Evolutionary conservation across 2,113 vertebrate species (phyloP).

Genomic region (Scopus umbretta): DNA sequence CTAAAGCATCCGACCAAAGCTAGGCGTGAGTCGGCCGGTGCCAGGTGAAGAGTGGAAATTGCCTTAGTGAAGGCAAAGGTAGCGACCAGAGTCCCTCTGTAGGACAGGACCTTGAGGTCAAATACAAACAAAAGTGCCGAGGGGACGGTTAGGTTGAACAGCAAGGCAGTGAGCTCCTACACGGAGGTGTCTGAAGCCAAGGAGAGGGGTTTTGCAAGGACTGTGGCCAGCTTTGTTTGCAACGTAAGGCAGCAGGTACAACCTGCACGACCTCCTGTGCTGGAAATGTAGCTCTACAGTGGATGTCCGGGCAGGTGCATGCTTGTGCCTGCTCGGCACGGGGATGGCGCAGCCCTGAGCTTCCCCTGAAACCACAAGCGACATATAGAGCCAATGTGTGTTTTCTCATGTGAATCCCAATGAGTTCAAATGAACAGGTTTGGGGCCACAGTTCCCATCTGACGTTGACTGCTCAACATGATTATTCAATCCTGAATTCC

Average conservation of each 20-base stretch:
- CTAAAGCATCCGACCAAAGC: neutral
- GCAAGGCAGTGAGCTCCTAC: neutral
- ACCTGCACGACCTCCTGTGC: rapidly evolving
- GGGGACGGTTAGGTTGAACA: neutral
- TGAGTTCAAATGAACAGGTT: neutral
- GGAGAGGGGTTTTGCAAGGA: neutral
- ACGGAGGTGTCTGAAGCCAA: neutral
- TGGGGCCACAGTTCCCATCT: neutral
- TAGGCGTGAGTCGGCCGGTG: rapidly evolving
- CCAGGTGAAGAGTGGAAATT: neutral
- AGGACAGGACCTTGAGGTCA: neutral
- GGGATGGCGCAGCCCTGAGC: neutral
- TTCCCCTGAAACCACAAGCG: neutral
- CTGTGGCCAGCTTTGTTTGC: neutral
- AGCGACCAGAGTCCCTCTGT: neutral
- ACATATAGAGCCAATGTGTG: neutral
- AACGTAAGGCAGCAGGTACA: rapidly evolving
- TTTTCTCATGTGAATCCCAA: neutral
- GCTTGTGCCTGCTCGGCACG: rapidly evolving
- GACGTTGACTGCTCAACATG: neutral
- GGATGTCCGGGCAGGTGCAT: rapidly evolving
- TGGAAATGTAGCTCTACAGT: rapidly evolving
- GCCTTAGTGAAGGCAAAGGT: neutral
- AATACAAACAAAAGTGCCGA: neutral
- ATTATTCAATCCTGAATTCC: slow-evolving; percentile 44